A percentile compares a stretch with the other conserved stretches of the same genome.
phyloP scores from a whole-genome alignment of 2,113 vertebrate genomes.

The Chroicocephalus ridibundus region DNA sequence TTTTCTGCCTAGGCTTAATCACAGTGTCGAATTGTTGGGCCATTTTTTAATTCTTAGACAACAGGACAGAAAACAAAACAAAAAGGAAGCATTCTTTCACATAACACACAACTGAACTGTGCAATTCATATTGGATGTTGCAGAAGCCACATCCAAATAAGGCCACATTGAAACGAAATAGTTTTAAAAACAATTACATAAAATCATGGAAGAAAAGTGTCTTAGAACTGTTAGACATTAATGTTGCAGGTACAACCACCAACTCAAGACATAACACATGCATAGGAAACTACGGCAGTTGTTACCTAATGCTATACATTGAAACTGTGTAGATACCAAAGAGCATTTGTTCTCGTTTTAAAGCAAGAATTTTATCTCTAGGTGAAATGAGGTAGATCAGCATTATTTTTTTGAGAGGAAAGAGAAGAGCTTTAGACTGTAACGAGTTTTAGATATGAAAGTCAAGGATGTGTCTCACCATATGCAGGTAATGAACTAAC shows the following conservation, averaged over 20 bases:
- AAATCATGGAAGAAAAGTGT: background rate
- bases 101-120: background rate
- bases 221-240: background rate
- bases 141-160: background rate
- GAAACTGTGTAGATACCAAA: background rate
- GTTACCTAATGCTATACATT: background rate
- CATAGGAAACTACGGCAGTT: background rate
- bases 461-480: background rate
- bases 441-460: background rate
- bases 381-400: background rate
- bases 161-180: background rate
- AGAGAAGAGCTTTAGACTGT: background rate
- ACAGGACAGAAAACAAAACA: background rate
- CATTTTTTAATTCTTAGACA: background rate
- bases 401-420: background rate
- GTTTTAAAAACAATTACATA: background rate
- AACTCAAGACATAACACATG: background rate
- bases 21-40: background rate
- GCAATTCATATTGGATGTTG: background rate
- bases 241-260: background rate
- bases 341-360: background rate
- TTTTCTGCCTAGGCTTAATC: background rate
- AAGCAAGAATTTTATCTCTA: background rate
- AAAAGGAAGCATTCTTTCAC: background rate
- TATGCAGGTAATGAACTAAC: background rate